A percentile compares a stretch with the other conserved stretches of the same genome.
Evolutionary conservation across 2,113 vertebrate genomes (phyloP).

Genomic region (Sturnus vulgaris): DNA sequence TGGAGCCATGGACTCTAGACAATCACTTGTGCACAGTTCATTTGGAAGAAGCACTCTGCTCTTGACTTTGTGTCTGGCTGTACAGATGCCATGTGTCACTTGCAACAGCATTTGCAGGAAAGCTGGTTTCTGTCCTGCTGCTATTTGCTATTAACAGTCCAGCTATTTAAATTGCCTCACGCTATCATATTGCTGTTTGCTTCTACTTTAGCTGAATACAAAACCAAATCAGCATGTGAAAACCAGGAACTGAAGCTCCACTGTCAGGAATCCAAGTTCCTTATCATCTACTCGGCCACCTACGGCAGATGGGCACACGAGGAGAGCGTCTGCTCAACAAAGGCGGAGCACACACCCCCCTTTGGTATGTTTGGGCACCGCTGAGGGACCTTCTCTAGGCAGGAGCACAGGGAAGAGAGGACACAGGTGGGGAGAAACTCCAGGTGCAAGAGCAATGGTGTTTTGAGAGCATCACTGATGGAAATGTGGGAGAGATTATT

Average conservation of each 20-base stretch:
- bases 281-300: slow-evolving; percentile 91
- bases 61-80: background rate
- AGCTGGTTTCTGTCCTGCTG: background rate
- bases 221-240: slow-evolving; percentile 86
- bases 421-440: background rate
- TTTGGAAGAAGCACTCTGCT: background rate
- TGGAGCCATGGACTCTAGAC: background rate
- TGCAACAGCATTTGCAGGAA: background rate
- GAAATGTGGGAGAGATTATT: background rate
- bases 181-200: slow-evolving; percentile 32
- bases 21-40: background rate
- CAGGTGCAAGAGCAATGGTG: background rate
- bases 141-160: slow-evolving; percentile 2
- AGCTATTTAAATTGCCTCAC: background rate
- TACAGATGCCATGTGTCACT: background rate
- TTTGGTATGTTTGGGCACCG: slow-evolving; percentile 76
- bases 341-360: slow-evolving; percentile 64
- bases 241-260: slow-evolving; percentile 84
- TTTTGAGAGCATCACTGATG: background rate
- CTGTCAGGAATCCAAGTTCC: slow-evolving; percentile 86
- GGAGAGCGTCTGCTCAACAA: slow-evolving; percentile 73
- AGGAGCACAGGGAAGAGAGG: background rate
- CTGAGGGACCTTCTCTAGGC: background rate
- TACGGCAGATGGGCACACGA: slow-evolving; percentile 81
- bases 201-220: slow-evolving; percentile 86